Evolutionary conservation across 2,888 invertebrate species (phyloP), one percentile per base, ranked within the genome.

Genomic region (Athalia cordata): DNA sequence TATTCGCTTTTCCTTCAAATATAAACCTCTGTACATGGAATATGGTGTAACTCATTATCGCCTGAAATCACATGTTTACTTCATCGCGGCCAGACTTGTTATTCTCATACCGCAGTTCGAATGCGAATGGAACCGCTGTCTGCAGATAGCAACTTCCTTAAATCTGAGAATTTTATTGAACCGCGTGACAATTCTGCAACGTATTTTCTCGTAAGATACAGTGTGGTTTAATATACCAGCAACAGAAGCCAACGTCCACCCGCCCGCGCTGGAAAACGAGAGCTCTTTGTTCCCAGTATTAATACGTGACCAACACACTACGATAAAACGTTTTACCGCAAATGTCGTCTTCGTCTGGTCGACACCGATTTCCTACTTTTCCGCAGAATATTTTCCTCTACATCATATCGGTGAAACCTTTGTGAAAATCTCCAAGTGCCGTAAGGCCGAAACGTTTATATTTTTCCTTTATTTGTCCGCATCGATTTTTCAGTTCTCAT

Each of bases 101-200:
- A n/a, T 7, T 29, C 6, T 59, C 52, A n/a, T n/a, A 4, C 59
- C 59, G 15, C 47, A 59, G 4, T 59, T 47, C 9, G 45, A 13
- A 9, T 47, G 9, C 8, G 13, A 13, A 8, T 47, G n/a, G 55
- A 43, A 15, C 29, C 11, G 61, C 61, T 67, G 52, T n/a, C 5
- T 72, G 7, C n/a, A 5, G 57, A 47, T 57, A 72, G 57, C 59
- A 57, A 72, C 59, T 49, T 72, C 59, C 59, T 72, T 47, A 59
- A 59, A 72, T 72, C 72, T n/a, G 29, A 59, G 57, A 72, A 59
- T 72, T 7, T 52, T 47, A n/a, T 72, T 29, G 29, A 29, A 59
- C 45, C 72, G 59, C 72, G 72, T 72, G 72, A 72, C 59, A 72
- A 15, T 72, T 72, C 9, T 47, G 57, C 72, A 59, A 72, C 15